Evolutionary conservation across 1,140 invertebrate species (phyloP).

Genomic region (Drosophila elegans): DNA sequence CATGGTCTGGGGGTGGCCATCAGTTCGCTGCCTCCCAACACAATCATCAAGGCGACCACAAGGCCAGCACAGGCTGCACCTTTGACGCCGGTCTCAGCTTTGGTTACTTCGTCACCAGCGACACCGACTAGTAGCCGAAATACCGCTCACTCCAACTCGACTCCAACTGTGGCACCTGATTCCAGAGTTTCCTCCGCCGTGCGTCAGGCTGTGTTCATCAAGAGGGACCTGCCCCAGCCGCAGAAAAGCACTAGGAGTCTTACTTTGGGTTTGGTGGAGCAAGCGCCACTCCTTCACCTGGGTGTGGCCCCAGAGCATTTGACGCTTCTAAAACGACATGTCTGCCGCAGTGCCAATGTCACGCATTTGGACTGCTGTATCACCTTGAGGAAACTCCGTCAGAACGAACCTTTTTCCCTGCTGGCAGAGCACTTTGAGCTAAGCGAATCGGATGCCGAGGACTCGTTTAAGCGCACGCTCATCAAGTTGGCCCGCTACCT

Average conservation of each 20-base stretch:
- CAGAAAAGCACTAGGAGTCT: conserved; percentile 67
- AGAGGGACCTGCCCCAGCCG: conserved; percentile 61
- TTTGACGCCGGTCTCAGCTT: not conserved
- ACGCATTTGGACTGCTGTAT: conserved; percentile 75
- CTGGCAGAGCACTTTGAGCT: conserved; percentile 75
- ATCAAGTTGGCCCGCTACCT: conserved; percentile 65
- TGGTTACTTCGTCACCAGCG: not conserved
- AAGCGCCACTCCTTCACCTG: conserved; percentile 61
- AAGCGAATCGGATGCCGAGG: conserved; percentile 63
- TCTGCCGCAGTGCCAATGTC: conserved; percentile 64
- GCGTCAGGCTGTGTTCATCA: conserved; percentile 71
- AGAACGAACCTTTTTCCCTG: conserved; percentile 73
- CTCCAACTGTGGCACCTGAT: conserved; percentile 18
- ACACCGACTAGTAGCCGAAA: conserved; percentile 12
- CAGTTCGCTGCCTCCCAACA: conserved; percentile 72
- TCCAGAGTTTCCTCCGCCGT: conserved; percentile 54
- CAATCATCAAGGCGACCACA: conserved; percentile 74
- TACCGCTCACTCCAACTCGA: not conserved
- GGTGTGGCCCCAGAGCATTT: conserved; percentile 58
- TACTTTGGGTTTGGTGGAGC: conserved; percentile 68
- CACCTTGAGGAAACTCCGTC: conserved; percentile 73
- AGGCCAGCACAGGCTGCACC: conserved; percentile 7
- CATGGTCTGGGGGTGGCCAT: conserved; percentile 64
- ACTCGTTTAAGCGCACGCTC: conserved; percentile 64
- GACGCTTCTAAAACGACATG: conserved; percentile 60